Evolutionary conservation across 2,888 invertebrate species (phyloP).

Genomic region (Athripsodes cinereus): DNA sequence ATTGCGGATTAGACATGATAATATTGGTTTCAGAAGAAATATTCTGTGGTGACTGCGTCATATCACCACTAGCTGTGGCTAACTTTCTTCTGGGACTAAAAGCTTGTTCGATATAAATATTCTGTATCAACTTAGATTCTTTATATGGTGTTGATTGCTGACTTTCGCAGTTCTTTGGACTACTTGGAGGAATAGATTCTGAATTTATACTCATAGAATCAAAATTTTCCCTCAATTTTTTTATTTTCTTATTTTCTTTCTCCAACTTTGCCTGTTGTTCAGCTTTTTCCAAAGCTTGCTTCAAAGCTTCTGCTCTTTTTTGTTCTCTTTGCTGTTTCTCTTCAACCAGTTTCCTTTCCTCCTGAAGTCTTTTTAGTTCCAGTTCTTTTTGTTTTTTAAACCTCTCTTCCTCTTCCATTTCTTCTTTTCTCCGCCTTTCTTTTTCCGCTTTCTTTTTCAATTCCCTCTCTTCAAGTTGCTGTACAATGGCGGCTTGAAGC

Average conservation of each 20-base stretch:
- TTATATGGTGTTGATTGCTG: slow-evolving; percentile 14
- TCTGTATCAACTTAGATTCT: slow-evolving; percentile 23
- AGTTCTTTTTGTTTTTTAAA: slow-evolving; percentile 67
- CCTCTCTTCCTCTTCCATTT: slow-evolving; percentile 73
- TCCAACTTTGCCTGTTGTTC: slow-evolving; percentile 66
- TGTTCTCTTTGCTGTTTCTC: slow-evolving; percentile 68
- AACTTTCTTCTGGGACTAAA: slow-evolving; percentile 23
- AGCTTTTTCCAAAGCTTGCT: slow-evolving; percentile 72
- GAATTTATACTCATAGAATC: slow-evolving; percentile 24
- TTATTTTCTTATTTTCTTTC: slow-evolving; percentile 48
- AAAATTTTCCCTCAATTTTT: slow-evolving; percentile 29
- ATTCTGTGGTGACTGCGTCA: slow-evolving; percentile 4
- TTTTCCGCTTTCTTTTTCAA: slow-evolving; percentile 68
- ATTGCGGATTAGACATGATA: slow-evolving; percentile 24
- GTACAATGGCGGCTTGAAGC: slow-evolving; percentile 78
- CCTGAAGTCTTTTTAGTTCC: slow-evolving; percentile 61
- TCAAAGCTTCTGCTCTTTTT: slow-evolving; percentile 67
- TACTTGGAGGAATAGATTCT: slow-evolving; percentile 19
- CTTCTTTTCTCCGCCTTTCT: slow-evolving; percentile 67
- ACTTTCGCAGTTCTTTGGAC: slow-evolving; percentile 11
- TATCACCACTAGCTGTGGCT: slow-evolving; percentile 10
- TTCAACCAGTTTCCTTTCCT: slow-evolving; percentile 59
- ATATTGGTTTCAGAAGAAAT: slow-evolving; percentile 19
- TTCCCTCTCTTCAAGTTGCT: slow-evolving; percentile 80
- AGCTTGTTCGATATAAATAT: slow-evolving; percentile 25